These are phyloP conservation scores for Salvelinus sp. DNA, from an alignment of 2,113 vertebrate genomes.

Conservation along the genomic window DNA sequence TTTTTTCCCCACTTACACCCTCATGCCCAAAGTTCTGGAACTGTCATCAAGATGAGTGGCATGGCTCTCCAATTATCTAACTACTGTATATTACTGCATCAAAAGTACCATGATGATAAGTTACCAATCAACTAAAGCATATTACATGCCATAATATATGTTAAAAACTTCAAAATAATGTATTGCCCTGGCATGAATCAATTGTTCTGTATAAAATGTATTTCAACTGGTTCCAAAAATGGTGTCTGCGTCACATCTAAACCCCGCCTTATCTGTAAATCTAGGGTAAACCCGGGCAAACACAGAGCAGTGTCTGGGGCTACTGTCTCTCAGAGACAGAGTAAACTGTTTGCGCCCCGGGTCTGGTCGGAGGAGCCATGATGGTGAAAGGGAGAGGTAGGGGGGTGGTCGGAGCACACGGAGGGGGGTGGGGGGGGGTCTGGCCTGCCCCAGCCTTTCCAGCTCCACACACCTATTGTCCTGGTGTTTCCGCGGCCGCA, in stretches of 20 bases:
- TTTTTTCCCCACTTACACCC: background rate
- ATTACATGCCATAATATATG: background rate
- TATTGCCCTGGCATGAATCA: background rate
- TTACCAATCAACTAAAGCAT: background rate
- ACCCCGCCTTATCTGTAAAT: too few species aligned
- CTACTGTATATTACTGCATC: too few species aligned
- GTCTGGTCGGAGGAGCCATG: constrained; percentile 47
- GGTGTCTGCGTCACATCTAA: background rate
- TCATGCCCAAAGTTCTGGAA: background rate
- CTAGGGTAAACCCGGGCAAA: constrained; percentile 43
- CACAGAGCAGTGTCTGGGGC: constrained; percentile 55
- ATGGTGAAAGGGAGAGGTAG: constrained; percentile 36
- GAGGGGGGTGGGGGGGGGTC: background rate
- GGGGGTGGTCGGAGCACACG: constrained; percentile 25
- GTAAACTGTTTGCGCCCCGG: constrained; percentile 67
- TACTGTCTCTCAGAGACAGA: constrained; percentile 55
- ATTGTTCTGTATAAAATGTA: background rate
- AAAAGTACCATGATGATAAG: too few species aligned
- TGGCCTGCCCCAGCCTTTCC: background rate
- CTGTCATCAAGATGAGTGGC: too few species aligned
- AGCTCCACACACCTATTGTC: constrained; percentile 79
- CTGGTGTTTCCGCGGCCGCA: constrained; percentile 75
- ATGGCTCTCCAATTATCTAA: too few species aligned
- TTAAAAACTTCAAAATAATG: background rate
- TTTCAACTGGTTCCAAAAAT: background rate